Evolutionary conservation across 1,140 invertebrate species (phyloP).

Genomic region (Solenopsis invicta): DNA sequence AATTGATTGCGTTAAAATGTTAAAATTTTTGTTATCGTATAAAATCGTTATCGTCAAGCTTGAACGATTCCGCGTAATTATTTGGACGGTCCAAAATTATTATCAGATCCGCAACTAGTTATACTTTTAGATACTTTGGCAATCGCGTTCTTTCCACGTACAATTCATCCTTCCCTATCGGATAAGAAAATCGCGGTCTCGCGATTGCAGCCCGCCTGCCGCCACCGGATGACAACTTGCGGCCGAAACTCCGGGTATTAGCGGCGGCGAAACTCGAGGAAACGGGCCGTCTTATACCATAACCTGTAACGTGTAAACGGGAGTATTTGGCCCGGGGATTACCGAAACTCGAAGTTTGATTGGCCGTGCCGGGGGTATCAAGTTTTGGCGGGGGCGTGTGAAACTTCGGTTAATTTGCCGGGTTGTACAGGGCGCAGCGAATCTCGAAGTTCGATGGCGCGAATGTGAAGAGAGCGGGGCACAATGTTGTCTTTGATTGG

Average conservation of each 20-base stretch:
- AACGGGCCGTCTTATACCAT: slow-evolving; percentile 78
- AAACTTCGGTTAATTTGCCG: slow-evolving; percentile 78
- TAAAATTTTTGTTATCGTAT: too few relatives aligned
- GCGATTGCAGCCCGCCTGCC: slow-evolving; percentile 35
- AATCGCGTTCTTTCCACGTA: too few relatives aligned
- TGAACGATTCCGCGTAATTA: too few relatives aligned
- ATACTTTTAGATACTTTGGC: too few relatives aligned
- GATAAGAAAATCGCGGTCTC: slow-evolving; percentile 32
- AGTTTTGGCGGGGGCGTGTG: slow-evolving; percentile 80
- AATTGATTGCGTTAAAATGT: too few relatives aligned
- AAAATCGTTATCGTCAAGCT: too few relatives aligned
- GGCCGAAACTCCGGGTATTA: slow-evolving; percentile 76
- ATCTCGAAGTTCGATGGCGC: slow-evolving; percentile 34
- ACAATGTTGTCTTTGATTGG: slow-evolving; percentile 62
- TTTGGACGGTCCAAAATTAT: too few relatives aligned
- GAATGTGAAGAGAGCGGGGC: slow-evolving; percentile 32
- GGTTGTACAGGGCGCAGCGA: slow-evolving; percentile 26
- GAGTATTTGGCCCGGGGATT: slow-evolving; percentile 83
- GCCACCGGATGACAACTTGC: slow-evolving; percentile 75
- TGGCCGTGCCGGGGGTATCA: slow-evolving; percentile 84
- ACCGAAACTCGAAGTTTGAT: slow-evolving; percentile 86
- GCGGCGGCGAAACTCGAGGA: slow-evolving; percentile 75
- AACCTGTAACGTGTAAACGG: slow-evolving; percentile 82
- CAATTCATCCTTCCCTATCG: not conserved
- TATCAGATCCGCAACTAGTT: too few relatives aligned